A percentile compares a stretch with the other conserved stretches of the same genome.
These are phyloP conservation scores for Mormoops blainvillei DNA, from an alignment of 2,113 vertebrate species.

Conservation along the genomic window DNA sequence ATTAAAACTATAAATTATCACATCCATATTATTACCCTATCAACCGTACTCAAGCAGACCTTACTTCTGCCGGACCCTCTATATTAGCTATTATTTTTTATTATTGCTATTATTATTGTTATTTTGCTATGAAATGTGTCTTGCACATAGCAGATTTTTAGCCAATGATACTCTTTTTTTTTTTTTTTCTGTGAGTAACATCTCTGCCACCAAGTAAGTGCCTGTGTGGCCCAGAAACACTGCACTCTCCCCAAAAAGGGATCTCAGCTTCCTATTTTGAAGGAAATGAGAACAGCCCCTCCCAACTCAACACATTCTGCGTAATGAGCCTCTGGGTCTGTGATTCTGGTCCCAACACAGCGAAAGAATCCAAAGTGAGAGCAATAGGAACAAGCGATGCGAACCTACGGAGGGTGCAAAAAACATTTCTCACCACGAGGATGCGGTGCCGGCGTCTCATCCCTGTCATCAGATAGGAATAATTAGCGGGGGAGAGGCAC, in stretches of 20 bases:
- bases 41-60: too few species aligned
- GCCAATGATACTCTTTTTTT: not conserved
- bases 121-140: not conserved
- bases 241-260: not conserved
- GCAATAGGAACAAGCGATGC: accelerated
- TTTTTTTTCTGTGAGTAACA: not conserved
- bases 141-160: not conserved
- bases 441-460: not conserved
- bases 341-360: not conserved
- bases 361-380: too few species aligned
- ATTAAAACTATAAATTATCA: too few species aligned
- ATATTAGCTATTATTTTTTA: not conserved
- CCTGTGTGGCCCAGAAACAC: not conserved
- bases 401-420: not conserved
- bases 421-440: not conserved
- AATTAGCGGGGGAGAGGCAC: not conserved
- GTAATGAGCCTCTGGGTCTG: not conserved
- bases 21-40: too few species aligned
- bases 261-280: not conserved
- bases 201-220: not conserved
- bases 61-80: too few species aligned
- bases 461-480: not conserved
- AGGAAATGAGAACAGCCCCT: not conserved
- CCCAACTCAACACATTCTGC: not conserved
- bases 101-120: not conserved